Evolutionary conservation across 2,113 vertebrate species (phyloP), one percentile per base, ranked within the genome.

Genomic region (Struthidea cinerea): DNA sequence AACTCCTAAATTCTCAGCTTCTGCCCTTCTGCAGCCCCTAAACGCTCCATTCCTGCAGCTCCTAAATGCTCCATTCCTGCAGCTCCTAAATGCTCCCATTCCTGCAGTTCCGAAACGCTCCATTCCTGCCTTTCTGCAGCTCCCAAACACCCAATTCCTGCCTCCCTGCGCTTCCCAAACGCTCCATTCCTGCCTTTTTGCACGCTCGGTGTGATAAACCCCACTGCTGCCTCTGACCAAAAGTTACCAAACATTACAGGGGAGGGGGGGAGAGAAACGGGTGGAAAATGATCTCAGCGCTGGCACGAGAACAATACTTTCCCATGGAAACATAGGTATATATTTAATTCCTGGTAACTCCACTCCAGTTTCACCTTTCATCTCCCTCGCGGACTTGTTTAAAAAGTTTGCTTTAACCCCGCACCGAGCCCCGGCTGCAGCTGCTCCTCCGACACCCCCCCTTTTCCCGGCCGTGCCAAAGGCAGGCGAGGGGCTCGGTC

Each of bases 351-450:
- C 96, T 41, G 89, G 50, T 75, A 97, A 97, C 95, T 98, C 92
- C 96, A 75, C 95, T 97, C 96, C 70, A 97, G 97, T 97, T 98
- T 97, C 96, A 97, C 97, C 97, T 97, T 97, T 96, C 96, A 93
- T 96, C 95, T 88, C 91, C 87, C 90, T 90, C 95, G 55, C 76
- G 67, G 93, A 96, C 96, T 94, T 97, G 86, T 87, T 28, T 28
- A 27, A 20, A 96, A 97, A 98, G 87, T 98, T 98, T 67, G 78
- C 46, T 46, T 68, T 60, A 52, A 59, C 69, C 78, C 87, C 78
- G 78, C 77, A 22, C 77, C 60, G 68, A 81, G 68, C 60, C 60
- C 50, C 37, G 87, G 87, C 77, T 21, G 96, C 94, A 97, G 94
- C 96, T 92, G 93, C 96, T 96, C 3, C 96, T 24, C n/a, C 96